Evolutionary conservation across 2,113 vertebrate species (phyloP), one percentile per base, ranked within the genome.

Genomic region (Cichladusa arquata): DNA sequence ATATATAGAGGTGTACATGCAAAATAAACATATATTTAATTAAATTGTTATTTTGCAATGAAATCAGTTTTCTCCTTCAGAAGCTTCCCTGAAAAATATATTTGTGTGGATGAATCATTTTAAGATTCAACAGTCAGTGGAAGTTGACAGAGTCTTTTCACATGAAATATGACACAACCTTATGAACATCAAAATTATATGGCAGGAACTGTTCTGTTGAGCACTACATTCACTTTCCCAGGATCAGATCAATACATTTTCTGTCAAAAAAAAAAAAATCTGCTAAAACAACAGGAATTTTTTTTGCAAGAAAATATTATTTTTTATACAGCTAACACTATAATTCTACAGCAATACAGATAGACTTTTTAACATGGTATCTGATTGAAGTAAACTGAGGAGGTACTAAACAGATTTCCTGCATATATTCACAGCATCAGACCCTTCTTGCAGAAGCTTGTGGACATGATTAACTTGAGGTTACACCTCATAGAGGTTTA

Each of bases 181-280:
- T 93, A 94, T 72, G 80, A 95, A 70, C 88, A 96, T 82, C 83
- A 91, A 89, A 95, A 95, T 93, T 96, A 91, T 90, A 94, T 74
- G 58, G 65, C 93, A 96, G 66, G 72, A 88, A 78, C 76, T 81
- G 74, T 95, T 94, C 88, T 94, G 76, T 84, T 83, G 90, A 93
- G 82, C 48, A 53, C 79, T 88, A 81, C 56, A 64, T 60, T 90
- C 85, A 84, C 79, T 96, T 96, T 90, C 61, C n/a, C 45, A 57
- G 72, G 82, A 95, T 95, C 94, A 93, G 95, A 96, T 96, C 94
- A 96, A 97, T 96, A 94, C 90, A 93, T 92, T 93, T 96, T 81
- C 93, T 88, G 88, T 93, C 88, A 92, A 93, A 78, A 90, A 95
- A 88, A 36, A 36, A 51, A 94, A 83, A 81, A 86, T 88, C 64